Evolutionary conservation across 2,113 vertebrate genomes (phyloP), one percentile per base, ranked within the genome.

Genomic region (Scortum barcoo): DNA sequence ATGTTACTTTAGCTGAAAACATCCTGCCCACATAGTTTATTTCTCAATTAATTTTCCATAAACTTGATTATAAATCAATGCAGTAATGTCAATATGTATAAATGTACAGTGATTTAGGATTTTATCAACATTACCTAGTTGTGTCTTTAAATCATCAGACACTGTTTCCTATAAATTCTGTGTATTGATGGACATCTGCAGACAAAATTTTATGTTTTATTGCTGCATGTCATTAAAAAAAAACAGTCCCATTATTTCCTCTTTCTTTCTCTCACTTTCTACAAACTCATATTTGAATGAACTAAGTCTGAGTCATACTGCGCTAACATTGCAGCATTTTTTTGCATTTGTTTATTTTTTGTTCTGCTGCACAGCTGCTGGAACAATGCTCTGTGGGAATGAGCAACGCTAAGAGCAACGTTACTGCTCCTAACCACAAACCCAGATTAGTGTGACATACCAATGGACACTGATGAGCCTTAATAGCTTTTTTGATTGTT

Each of bases 401-500:
- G 19, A 36, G n/a, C 3, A 75, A 42, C 65, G 71, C 28, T n/a
- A 65, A 56, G 38, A 66, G 68, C 17, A 40, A 26, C 53, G 20
- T 61, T 56, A 26, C 20, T 60, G 56, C 40, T 33, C 60, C 12
- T 17, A 69, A 50, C 40, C 14, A 5, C 56, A 46, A 14, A 50
- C 38, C n/a, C 19, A 54, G 17, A 62, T 10, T 33, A 30, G 26
- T 20, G 48, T 4, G 20, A 53, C 56, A 76, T 24, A 30, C 74
- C 38, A 69, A 63, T 76, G 56, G 33, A 60, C 38, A 26, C 24
- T 51, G 60, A 74, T 26, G 2, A 36, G 8, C 16, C 38, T 68
- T 77, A 65, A 84, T 70, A 50, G 58, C 73, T 42, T 84, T 78
- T 19, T 24, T 7, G 48, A 2, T 61, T 44, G 3, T 81, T 48